A percentile compares a stretch with the other conserved stretches of the same genome.
Evolutionary conservation across 2,113 vertebrate genomes (phyloP).

Genomic region (Thinocorus orbignyianus): DNA sequence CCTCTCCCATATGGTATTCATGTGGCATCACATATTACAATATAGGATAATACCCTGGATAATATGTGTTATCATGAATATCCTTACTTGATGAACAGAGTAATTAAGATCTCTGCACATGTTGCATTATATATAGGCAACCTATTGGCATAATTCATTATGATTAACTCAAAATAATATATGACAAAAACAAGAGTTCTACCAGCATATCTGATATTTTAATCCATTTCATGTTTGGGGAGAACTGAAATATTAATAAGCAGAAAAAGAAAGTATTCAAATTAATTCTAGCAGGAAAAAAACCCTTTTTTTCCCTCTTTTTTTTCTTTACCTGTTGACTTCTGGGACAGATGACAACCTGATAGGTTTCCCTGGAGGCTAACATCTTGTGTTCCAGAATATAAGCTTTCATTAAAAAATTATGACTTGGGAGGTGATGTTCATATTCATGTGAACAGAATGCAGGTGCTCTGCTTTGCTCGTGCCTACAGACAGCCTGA

Average conservation of each 20-base stretch:
- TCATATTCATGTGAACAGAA: conserved; percentile 16
- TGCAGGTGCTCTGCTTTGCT: neutral
- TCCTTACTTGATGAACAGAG: neutral
- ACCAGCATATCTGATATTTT: neutral
- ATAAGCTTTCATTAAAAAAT: conserved; percentile 39
- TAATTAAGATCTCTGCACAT: neutral
- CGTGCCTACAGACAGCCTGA: neutral
- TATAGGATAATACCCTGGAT: conserved; percentile 1
- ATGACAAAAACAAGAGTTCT: neutral
- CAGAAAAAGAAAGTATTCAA: conserved; percentile 8
- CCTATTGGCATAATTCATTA: neutral
- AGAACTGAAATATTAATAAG: conserved; percentile 48
- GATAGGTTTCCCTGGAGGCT: conserved; percentile 1
- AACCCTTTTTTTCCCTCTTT: neutral
- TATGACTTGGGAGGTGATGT: neutral
- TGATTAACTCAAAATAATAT: neutral
- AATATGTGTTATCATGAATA: neutral
- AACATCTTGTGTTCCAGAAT: neutral
- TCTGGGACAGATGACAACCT: conserved; percentile 12
- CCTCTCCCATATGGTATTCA: neutral
- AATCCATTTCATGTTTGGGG: conserved; percentile 3
- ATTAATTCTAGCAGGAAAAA: neutral
- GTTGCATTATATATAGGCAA: neutral
- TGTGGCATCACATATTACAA: conserved; percentile 12
- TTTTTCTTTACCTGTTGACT: conserved; percentile 4